A percentile compares a stretch with the other conserved stretches of the same genome.
These are phyloP conservation scores for Trachelus troglodyta DNA, from an alignment of 2,888 invertebrate genomes.

Conservation along the genomic window DNA sequence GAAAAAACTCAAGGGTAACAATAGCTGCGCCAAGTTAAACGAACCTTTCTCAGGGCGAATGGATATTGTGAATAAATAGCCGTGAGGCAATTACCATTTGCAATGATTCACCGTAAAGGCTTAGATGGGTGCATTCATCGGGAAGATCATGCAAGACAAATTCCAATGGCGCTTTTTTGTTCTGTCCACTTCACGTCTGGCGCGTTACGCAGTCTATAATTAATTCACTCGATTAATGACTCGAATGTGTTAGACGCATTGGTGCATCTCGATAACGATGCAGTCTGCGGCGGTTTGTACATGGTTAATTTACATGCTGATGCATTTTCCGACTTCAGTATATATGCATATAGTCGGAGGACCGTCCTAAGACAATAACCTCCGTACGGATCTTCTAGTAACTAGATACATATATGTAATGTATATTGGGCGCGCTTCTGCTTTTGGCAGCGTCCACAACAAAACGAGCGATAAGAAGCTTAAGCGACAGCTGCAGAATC, in stretches of 20 bases:
- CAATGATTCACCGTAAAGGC: neutral
- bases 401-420: neutral
- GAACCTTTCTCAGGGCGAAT: neutral
- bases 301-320: neutral
- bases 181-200: neutral
- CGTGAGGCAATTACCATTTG: neutral
- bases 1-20: neutral
- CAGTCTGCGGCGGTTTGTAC: neutral
- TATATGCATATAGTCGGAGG: neutral
- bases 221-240: neutral
- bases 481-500: neutral
- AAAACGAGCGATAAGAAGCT: constrained; percentile 7
- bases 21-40: neutral
- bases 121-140: neutral
- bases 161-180: neutral
- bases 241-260: neutral
- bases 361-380: neutral
- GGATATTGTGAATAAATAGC: neutral
- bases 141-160: neutral
- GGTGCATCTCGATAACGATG: neutral
- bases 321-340: neutral
- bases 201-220: neutral
- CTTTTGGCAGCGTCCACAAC: constrained; percentile 27
- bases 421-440: neutral
- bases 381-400: neutral